Conservation (phyloP, 2,888 invertebrate genomes). For the Chouioia cunea region DNA sequence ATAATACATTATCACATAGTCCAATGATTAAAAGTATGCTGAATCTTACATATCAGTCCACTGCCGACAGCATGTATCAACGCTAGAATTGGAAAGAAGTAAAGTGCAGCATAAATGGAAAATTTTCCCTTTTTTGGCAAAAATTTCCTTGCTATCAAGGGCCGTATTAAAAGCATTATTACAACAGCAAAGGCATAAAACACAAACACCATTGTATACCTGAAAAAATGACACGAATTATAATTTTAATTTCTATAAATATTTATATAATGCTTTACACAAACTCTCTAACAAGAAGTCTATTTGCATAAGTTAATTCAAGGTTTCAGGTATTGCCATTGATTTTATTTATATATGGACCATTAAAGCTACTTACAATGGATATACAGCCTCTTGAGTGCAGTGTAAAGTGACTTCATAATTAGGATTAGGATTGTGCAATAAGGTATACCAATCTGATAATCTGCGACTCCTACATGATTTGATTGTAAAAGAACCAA, state of each 20-base stretch:
- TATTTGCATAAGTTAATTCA: conserved; percentile 8
- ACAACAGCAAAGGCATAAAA: conserved; percentile 88
- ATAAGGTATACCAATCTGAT: conserved; percentile 96
- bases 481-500: conserved; percentile 80
- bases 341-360: background rate
- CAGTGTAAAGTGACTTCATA: conserved; percentile 91
- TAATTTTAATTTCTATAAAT: background rate
- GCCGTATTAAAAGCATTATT: conserved; percentile 83
- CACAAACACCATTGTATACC: conserved; percentile 92
- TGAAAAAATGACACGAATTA: conserved; percentile 67
- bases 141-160: conserved; percentile 78
- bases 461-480: conserved; percentile 85
- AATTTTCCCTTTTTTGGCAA: conserved; percentile 79
- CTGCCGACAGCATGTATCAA: conserved; percentile 90
- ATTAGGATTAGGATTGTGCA: conserved; percentile 94
- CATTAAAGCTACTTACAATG: conserved; percentile 79
- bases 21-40: conserved; percentile 17
- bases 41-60: conserved; percentile 85
- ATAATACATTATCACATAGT: background rate
- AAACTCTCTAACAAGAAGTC: background rate
- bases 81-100: conserved; percentile 91
- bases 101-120: conserved; percentile 93
- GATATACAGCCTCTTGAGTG: conserved; percentile 98
- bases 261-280: background rate
- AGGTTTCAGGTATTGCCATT: background rate